Base-by-base conservation (phyloP, 1,140 invertebrate genomes). In the Lasaia peninsularis region DNA sequence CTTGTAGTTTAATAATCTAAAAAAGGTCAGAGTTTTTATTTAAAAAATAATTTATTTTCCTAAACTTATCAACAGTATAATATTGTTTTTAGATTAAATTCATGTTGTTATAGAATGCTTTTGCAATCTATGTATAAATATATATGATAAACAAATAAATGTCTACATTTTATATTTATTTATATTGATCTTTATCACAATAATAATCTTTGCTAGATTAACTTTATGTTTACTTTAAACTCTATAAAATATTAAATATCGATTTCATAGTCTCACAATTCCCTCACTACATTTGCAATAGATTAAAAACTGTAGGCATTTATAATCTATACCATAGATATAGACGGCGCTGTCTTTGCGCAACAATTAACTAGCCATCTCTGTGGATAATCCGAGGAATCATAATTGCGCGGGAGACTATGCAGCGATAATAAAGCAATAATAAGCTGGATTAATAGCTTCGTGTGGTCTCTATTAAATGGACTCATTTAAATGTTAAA, bases 391-490 rank as follows among this genome's bases (percentile, higher is more conserved):
- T 44, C 40, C 40, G 40, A 44, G 40, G 40, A 44, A 44, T 44
- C 18, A 18, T 44, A 44, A 44, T 44, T 44, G 40, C 40, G 40
- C 40, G 40, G 40, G 40, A 44, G 18, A 9, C 40, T 44, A 44
- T 44, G 40, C 40, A 44, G 40, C 16, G 40, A 44, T 18, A 18
- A 44, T 44, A 44, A 16, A 44, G 40, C 40, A 44, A 44, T 44
- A 44, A 44, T 44, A 44, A 44, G 40, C 9, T 44, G 40, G 40
- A 44, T 44, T 44, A 44, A 44, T 44, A 20, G 40, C 40, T 20
- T 44, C 40, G 40, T 44, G 40, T 44, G 40, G 40, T 20, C 40
- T 44, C 40, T 44, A 44, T 16, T n/a, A 18, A 6, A 14, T 14
- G 18, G 37, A 44, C 37, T 44, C 18, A 44, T 18, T 44, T 18